Percentiles rank a stretch among this genome's conserved stretches.
These are phyloP conservation scores for Chrysemys picta DNA, from an alignment of 2,113 vertebrate species.

Conservation along the genomic window DNA sequence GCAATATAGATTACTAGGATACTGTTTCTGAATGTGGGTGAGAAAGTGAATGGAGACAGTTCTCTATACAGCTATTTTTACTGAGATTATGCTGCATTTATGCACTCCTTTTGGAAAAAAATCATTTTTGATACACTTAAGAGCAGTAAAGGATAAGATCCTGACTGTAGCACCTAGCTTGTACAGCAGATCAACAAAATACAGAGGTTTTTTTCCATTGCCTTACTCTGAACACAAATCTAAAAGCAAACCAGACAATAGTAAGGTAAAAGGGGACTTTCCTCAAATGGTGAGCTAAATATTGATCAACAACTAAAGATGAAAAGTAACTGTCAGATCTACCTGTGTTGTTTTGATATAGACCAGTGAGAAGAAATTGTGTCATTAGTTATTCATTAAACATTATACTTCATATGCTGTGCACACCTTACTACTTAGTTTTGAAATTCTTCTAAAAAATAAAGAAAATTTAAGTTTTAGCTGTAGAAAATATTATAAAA, in stretches of 20 bases:
- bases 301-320: slow-evolving; percentile 31
- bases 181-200: slow-evolving; percentile 27
- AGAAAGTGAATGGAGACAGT: slow-evolving; percentile 30
- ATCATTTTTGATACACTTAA: slow-evolving; percentile 59
- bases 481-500: slow-evolving; percentile 53
- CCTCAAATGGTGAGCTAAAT: neutral
- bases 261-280: slow-evolving; percentile 47
- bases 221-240: slow-evolving; percentile 55
- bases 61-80: slow-evolving; percentile 41
- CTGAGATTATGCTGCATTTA: slow-evolving; percentile 22
- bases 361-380: slow-evolving; percentile 51
- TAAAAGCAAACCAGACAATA: slow-evolving; percentile 11
- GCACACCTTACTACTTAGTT: slow-evolving; percentile 59
- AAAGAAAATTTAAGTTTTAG: slow-evolving; percentile 33
- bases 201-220: slow-evolving; percentile 20
- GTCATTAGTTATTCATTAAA: neutral
- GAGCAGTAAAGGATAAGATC: slow-evolving; percentile 46
- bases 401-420: slow-evolving; percentile 46
- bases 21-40: neutral
- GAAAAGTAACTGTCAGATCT: slow-evolving; percentile 45
- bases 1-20: neutral
- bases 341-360: slow-evolving; percentile 50
- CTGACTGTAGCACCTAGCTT: slow-evolving; percentile 34
- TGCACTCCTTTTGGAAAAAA: slow-evolving; percentile 45
- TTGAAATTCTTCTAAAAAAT: slow-evolving; percentile 56